Base-by-base conservation (phyloP, 2,113 vertebrate genomes). In the Empidonax alnorum region DNA sequence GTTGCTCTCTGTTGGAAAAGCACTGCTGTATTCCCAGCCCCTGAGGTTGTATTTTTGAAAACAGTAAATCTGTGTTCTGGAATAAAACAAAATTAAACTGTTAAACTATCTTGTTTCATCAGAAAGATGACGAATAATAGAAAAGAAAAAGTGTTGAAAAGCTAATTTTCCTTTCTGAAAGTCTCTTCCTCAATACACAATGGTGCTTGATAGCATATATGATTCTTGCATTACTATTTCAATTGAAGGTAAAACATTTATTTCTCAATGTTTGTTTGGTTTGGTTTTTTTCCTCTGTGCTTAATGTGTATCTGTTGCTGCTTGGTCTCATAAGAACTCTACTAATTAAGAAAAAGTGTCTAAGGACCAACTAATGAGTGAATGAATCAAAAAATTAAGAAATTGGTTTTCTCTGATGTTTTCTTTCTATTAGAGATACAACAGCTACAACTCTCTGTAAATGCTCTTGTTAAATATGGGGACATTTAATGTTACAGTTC, bases 311-410 rank as follows among this genome's bases (percentile, higher is more conserved):
- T 86, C 59, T 81, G 12, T 74, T 71, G 65, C 52, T 92, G 50
- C 46, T 92, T 92, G 59, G n/a, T 84, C 80, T 84, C 35, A 8
- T 90, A 94, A 87, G 19, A 91, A 84, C 41, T 82, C 61, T 68
- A 59, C 87, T 84, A 93, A 86, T 92, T 84, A 95, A 76, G 83
- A 87, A 89, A 80, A 88, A 74, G 55, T 23, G 8, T 44, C 62
- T 82, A 78, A 94, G 41, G 56, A 72, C 39, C 65, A 59, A 65
- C 21, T 92, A 75, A 95, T 69, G 72, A 90, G 61, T 58, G 63
- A 83, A 88, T 62, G 63, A 50, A 71, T 93, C 15, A 15, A 42
- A n/a, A 82, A 79, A 83, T 69, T 20, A 65, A 55, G 63, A 85
- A 67, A 52, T 27, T 76, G 44, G 31, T 11, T 0, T 91, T 82